These are phyloP conservation scores for Nanorana parkeri DNA, from an alignment of 2,113 vertebrate species.

Conservation along the genomic window DNA sequence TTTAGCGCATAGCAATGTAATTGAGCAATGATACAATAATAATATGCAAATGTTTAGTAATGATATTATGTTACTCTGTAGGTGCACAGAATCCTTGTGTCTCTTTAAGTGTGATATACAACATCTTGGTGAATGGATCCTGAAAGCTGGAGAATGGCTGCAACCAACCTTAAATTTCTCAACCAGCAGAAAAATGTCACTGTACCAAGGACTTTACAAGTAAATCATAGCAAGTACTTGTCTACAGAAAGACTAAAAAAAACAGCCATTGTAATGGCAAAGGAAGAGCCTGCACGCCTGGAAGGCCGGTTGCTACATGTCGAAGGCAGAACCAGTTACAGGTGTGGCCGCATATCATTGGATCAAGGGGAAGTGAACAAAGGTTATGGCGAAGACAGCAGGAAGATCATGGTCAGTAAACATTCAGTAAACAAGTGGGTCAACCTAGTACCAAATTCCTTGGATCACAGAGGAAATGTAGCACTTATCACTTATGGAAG, in stretches of 20 bases:
- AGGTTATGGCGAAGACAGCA: background rate
- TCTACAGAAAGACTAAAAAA: slow-evolving; percentile 23
- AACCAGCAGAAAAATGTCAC: background rate
- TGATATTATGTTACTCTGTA: background rate
- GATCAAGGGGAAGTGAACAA: slow-evolving; percentile 3
- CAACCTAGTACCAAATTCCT: background rate
- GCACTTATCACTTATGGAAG: background rate
- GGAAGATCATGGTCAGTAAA: background rate
- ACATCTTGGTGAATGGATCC: slow-evolving; percentile 30
- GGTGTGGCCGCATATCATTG: background rate
- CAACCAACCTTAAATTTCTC: slow-evolving; percentile 3
- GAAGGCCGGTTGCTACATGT: background rate
- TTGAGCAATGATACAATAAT: too few species aligned
- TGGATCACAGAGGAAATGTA: slow-evolving; percentile 6
- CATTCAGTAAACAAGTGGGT: slow-evolving; percentile 19
- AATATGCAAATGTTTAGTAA: slow-evolving; percentile 1
- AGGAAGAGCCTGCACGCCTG: background rate
- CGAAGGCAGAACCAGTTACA: background rate
- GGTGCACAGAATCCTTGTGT: background rate
- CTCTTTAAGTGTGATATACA: background rate
- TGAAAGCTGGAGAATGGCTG: slow-evolving; percentile 37
- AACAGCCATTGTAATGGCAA: background rate
- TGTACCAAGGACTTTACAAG: slow-evolving; percentile 13
- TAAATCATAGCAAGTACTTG: background rate
- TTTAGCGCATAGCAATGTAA: too few species aligned